Base-by-base conservation (phyloP, 2,113 vertebrate genomes). In the Todiramphus saurophagus region DNA sequence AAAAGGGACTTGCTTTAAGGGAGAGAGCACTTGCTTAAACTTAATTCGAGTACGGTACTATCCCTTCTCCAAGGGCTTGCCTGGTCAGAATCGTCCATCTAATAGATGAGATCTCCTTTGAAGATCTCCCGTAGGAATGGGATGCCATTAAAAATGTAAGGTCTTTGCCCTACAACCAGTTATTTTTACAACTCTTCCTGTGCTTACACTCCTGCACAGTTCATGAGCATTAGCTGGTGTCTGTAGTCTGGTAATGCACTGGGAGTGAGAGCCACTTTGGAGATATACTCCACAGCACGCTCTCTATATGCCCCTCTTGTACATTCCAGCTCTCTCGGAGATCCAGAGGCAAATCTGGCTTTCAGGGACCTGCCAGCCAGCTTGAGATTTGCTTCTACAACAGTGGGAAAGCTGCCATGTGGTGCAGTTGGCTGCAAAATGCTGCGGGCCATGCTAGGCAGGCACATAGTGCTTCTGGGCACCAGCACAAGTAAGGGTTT, bases 141-240 rank as follows among this genome's bases (percentile, higher is more conserved):
- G 39, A 25, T 41, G 27, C 79, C 78, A 94, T 96, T 97, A 97
- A 96, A 97, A 96, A 97, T 96, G 76, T 80, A 97, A 97, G 91
- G 78, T 69, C 93, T 95, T 93, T 90, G 93, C 84, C 92, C 92
- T 96, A 74, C 73, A 93, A 95, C 80, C 90, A 41, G 90, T 96
- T 97, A 96, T 96, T 97, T 97, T 97, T 94, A 88, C 92, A 94
- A 37, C 82, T 89, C 50, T 90, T 66, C 19, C 53, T 31, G 43
- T 94, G 84, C 90, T 95, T 73, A 83, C 62, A n/a, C 76, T 96
- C 73, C 69, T 73, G 89, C 84, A 88, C 63, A 87, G 95, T 51
- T 27, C 74, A 31, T 83, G 77, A 78, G 91, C 93, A 82, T 96
- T 93, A 90, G 78, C 84, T 70, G 62, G 25, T 56, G 89, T 94